A percentile compares a stretch with the other conserved stretches of the same genome.
These are phyloP conservation scores for Sycobia sp. DNA, from an alignment of 1,140 invertebrate species.

Conservation along the genomic window DNA sequence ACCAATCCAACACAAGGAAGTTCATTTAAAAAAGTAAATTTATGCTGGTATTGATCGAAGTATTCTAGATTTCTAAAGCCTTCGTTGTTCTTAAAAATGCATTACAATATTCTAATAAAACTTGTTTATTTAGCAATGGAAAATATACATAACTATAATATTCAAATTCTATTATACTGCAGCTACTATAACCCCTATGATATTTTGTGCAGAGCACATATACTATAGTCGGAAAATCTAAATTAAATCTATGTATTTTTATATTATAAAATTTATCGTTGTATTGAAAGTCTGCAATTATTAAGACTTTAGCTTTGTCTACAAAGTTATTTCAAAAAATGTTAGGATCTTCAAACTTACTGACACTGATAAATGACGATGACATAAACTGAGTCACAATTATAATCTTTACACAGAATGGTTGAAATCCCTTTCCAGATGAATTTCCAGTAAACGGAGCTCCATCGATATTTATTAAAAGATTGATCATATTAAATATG, in stretches of 20 bases:
- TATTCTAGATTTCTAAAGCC: not conserved
- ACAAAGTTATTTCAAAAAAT: conserved; percentile 37
- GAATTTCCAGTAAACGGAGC: conserved; percentile 13
- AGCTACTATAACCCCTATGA: conserved; percentile 48
- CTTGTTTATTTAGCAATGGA: not conserved
- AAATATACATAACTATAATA: conserved; percentile 38
- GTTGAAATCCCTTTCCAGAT: conserved; percentile 36
- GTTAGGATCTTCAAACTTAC: conserved; percentile 23
- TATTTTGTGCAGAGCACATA: conserved; percentile 49
- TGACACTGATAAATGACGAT: conserved; percentile 30
- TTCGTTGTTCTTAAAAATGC: conserved; percentile 12
- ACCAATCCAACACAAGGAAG: conserved; percentile 18
- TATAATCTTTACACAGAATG: conserved; percentile 38
- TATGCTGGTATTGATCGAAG: conserved; percentile 5
- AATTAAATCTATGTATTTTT: conserved; percentile 37
- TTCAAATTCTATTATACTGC: conserved; percentile 43
- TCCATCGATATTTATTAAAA: conserved; percentile 37
- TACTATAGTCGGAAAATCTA: conserved; percentile 52
- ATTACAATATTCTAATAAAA: not conserved
- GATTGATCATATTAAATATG: not conserved
- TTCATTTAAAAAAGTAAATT: no score
- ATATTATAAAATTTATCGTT: conserved; percentile 27
- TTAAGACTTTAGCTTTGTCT: conserved; percentile 34
- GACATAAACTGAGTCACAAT: conserved; percentile 33
- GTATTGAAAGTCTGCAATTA: conserved; percentile 23